These are phyloP conservation scores for Napeogenes inachia DNA, from an alignment of 2,888 invertebrate species.

Conservation along the genomic window DNA sequence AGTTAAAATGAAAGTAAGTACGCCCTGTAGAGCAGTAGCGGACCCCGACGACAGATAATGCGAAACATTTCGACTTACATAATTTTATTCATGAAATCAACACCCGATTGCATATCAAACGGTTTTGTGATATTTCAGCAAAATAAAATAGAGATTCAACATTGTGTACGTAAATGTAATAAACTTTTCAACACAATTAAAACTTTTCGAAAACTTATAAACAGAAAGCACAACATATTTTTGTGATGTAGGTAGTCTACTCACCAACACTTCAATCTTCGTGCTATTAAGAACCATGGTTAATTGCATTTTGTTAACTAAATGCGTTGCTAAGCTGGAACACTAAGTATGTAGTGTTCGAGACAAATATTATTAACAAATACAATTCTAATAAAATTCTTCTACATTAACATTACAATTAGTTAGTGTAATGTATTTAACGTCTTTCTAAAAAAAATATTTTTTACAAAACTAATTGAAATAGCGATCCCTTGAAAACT, in stretches of 20 bases:
- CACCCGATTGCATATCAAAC: conserved; percentile 51
- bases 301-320: conserved; percentile 19
- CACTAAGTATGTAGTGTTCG: neutral
- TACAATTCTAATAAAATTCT: neutral
- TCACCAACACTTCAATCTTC: conserved; percentile 23
- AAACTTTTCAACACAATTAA: conserved; percentile 29
- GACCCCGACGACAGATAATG: conserved; percentile 60
- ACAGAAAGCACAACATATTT: conserved; percentile 21
- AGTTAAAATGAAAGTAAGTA: conserved; percentile 75
- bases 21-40: conserved; percentile 67
- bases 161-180: conserved; percentile 31
- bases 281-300: conserved; percentile 18
- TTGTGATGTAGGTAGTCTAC: conserved; percentile 20
- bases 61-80: conserved; percentile 63
- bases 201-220: no score
- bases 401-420: no score
- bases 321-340: conserved; percentile 5
- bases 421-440: no score
- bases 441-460: no score
- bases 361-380: neutral
- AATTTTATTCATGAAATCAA: conserved; percentile 69
- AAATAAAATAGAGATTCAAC: conserved; percentile 31
- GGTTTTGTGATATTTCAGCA: conserved; percentile 45
- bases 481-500: conserved; percentile 14
- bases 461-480: no score